Evolutionary conservation across 2,888 invertebrate species (phyloP), one percentile per base, ranked within the genome.

Genomic region (Heliothis peltigera): DNA sequence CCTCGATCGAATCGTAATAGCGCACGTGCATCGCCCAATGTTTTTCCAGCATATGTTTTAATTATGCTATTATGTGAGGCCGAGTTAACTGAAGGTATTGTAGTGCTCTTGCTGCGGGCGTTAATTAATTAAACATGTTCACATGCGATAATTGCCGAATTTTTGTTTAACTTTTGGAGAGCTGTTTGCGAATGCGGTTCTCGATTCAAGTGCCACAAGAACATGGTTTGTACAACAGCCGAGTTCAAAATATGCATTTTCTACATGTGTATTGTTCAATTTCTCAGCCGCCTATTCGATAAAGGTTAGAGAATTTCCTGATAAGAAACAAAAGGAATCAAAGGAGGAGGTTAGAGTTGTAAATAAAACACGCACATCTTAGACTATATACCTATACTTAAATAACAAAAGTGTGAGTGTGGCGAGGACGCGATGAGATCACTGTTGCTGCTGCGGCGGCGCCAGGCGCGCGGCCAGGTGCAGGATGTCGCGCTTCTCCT

Each of bases 401-500:
- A 93, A 91, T 92, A 92, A 91, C 87, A 89, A 89, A 76, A 81
- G 69, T 77, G 77, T 73, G 73, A 76, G 70, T 76, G 80, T 81
- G 82, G 80, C 79, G 84, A 78, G 72, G 83, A 82, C 83, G 79
- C 88, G 87, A 87, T 92, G 94, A 94, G 92, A 94, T 94, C 94
- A 93, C 91, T 91, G 89, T 84, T 86, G 86, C 86, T 89, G 91
- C 85, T 88, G 90, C 75, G 92, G 91, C 69, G 94, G 92, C 42
- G 91, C 96, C 81, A 98, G 96, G 90, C 98, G 98, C 84, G 98
- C 98, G 96, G 98, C 98, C 85, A 98, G 96, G 95, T 98, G 97
- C 54, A 99, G 95, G 87, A 99, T 99, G 91, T 99, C 98, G 89
- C 98, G 97, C 91, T 99, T 99, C 92, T 99, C 99, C 93, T 99